Evolutionary conservation across 30 jellyfish, hydroid and myxozoan species (phyloP).

Genomic region (Rhopilema esculentum): DNA sequence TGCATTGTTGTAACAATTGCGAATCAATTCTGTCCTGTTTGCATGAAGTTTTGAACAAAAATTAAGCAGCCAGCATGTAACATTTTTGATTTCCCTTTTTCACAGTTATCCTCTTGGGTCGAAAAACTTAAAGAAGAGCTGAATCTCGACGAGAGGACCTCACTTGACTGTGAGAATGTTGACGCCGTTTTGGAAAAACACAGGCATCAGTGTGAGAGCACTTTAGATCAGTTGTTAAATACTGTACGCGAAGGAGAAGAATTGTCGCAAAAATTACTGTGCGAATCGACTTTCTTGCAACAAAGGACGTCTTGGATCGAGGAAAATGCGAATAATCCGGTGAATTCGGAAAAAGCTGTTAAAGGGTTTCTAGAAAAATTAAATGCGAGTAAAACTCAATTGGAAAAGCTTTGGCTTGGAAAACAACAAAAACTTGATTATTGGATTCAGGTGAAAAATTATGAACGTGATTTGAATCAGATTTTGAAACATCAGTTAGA

Average conservation of each 20-base stretch:
- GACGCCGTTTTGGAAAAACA: conserved; percentile 92
- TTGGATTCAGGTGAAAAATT: conserved; percentile 94
- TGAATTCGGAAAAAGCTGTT: conserved; percentile 75
- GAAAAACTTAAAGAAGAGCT: conserved; percentile 91
- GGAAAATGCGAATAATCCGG: conserved; percentile 33
- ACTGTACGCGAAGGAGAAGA: conserved; percentile 97
- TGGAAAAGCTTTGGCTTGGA: conserved; percentile 90
- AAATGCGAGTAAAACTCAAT: conserved; percentile 75
- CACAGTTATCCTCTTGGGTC: conserved; percentile 84
- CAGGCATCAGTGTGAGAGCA: conserved; percentile 87
- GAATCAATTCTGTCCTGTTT: background rate
- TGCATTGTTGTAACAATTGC: background rate
- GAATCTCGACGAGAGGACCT: conserved; percentile 80
- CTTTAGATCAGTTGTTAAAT: conserved; percentile 79
- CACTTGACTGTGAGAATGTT: conserved; percentile 69
- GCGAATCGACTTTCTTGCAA: conserved; percentile 65
- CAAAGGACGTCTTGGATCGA: conserved; percentile 46
- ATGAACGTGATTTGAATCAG: conserved; percentile 79
- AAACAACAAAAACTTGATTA: conserved; percentile 84
- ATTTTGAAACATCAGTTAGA: conserved; percentile 46
- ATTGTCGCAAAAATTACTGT: conserved; percentile 76
- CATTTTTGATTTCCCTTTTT: background rate
- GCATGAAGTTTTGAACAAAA: background rate
- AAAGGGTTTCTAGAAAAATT: conserved; percentile 71
- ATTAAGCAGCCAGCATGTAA: background rate